A percentile compares a stretch with the other conserved stretches of the same genome.
phyloP scores from a whole-genome alignment of 1,140 invertebrate genomes.

The Lerema accius region DNA sequence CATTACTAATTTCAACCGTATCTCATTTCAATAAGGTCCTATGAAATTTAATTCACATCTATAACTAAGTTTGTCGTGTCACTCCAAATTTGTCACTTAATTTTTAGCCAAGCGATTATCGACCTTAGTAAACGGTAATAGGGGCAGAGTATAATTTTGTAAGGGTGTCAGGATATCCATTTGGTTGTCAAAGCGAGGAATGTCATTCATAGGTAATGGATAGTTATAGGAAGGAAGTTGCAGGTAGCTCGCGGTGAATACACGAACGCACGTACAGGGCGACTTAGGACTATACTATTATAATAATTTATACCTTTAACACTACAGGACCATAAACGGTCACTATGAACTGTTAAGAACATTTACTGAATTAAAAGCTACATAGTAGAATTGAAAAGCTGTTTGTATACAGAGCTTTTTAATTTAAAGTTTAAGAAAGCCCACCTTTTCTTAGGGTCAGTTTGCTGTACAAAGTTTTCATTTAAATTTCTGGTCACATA shows the following conservation, averaged over 20 bases:
- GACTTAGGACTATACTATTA: constrained; percentile 8
- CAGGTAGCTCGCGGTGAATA: constrained; percentile 54
- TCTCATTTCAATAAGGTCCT: not conserved
- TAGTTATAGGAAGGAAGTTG: constrained; percentile 76
- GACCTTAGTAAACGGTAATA: constrained; percentile 8
- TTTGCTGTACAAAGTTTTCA: too few species aligned
- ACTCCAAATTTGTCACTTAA: constrained; percentile 35
- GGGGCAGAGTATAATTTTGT: constrained; percentile 27
- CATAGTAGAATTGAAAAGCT: too few species aligned
- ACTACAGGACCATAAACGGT: too few species aligned
- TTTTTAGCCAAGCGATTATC: constrained; percentile 13
- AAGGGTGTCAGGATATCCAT: constrained; percentile 65
- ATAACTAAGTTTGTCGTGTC: constrained; percentile 38
- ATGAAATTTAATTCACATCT: not conserved
- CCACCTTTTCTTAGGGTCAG: too few species aligned
- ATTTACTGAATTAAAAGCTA: too few species aligned
- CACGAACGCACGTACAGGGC: constrained; percentile 3
- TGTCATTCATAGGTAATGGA: constrained; percentile 71
- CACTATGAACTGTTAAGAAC: too few species aligned
- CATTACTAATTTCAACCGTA: constrained; percentile 36
- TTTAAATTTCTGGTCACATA: too few species aligned
- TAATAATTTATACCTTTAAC: too few species aligned
- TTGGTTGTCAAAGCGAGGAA: constrained; percentile 70
- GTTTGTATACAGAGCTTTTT: too few species aligned
- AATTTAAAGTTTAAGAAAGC: too few species aligned